A percentile compares a stretch with the other conserved stretches of the same genome.
phyloP scores from a whole-genome alignment of 1,140 invertebrate species.

The Brachionus manjavacas region DNA sequence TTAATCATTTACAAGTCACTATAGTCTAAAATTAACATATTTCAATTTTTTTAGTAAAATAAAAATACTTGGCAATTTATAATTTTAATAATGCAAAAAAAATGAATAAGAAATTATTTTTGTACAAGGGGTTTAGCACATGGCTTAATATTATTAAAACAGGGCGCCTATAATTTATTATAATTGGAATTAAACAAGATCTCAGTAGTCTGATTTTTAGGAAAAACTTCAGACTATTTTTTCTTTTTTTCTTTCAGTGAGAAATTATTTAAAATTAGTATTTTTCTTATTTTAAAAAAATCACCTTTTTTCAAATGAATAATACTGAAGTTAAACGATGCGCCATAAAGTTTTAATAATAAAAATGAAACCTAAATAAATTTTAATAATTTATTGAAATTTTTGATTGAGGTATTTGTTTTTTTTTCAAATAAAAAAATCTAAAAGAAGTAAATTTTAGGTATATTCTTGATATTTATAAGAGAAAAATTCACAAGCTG shows the following conservation, averaged over 20 bases:
- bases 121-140: not conserved
- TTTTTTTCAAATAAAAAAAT: not conserved
- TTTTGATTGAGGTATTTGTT: not conserved
- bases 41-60: not conserved
- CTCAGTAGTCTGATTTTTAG: not conserved
- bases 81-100: slow-evolving; percentile 2
- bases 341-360: not conserved
- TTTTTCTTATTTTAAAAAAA: not conserved
- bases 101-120: slow-evolving; percentile 13
- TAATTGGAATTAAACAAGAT: not conserved
- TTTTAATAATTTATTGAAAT: slow-evolving; percentile 8
- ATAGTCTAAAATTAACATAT: slow-evolving; percentile 29
- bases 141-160: not conserved
- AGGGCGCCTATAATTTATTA: not conserved
- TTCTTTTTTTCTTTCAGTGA: not conserved
- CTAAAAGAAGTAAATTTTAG: not conserved
- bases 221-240: not conserved
- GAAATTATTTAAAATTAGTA: not conserved
- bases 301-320: not conserved
- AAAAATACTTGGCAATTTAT: slow-evolving; percentile 19
- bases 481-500: not conserved
- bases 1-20: slow-evolving; percentile 2
- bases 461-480: not conserved
- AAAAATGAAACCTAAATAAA: not conserved
- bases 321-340: not conserved